phyloP scores from a whole-genome alignment of 2,797 vertebrate species.

The Channallabes apus region DNA sequence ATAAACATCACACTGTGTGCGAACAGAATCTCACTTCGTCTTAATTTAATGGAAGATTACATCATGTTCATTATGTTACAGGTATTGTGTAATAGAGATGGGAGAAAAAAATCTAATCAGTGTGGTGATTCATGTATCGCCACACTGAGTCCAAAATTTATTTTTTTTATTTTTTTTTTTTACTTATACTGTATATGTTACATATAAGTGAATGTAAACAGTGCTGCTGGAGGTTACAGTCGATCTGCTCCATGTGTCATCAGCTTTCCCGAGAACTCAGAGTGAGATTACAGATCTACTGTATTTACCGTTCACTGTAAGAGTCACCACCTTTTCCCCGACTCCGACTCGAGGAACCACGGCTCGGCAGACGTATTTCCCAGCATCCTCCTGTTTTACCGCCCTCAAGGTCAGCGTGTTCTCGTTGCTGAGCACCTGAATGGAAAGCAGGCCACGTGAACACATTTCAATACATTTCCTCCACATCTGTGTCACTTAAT shows the following conservation, averaged over 20 bases:
- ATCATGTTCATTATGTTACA: not conserved
- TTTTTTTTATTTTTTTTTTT: too few relatives aligned
- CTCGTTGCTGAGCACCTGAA: slow-evolving; percentile 94
- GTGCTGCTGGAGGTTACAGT: not conserved
- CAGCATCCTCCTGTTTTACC: slow-evolving; percentile 93
- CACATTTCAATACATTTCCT: not conserved
- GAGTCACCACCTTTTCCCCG: slow-evolving; percentile 90
- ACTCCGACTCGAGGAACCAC: slow-evolving; percentile 96
- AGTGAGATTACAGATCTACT: not conserved
- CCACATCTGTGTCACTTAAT: not conserved
- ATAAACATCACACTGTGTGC: not conserved
- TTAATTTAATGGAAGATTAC: not conserved
- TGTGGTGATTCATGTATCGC: too few relatives aligned
- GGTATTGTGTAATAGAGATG: too few relatives aligned
- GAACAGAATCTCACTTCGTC: not conserved
- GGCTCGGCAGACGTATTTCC: slow-evolving; percentile 94
- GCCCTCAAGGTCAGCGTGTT: slow-evolving; percentile 91
- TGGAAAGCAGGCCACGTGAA: not conserved
- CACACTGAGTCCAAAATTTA: too few relatives aligned
- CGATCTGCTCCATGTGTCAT: not conserved
- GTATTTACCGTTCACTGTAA: slow-evolving; percentile 78
- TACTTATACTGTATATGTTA: too few relatives aligned
- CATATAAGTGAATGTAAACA: not conserved
- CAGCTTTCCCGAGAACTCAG: not conserved
- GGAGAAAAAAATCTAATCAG: too few relatives aligned